These are phyloP conservation scores for Lepus townsendii DNA, from an alignment of 2,797 vertebrate species.

Conservation along the genomic window DNA sequence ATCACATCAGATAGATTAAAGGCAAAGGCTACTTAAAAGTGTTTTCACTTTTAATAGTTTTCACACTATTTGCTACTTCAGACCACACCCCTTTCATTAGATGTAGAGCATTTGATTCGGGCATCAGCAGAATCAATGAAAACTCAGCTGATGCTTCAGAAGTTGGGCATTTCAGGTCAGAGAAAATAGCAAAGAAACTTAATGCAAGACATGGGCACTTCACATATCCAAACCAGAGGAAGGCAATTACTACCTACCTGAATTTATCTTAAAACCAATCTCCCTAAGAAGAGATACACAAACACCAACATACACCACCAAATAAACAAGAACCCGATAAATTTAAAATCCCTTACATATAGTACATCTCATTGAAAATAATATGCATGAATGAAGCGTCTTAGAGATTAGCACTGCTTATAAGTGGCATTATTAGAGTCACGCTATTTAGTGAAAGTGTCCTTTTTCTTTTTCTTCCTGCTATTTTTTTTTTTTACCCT, in stretches of 20 bases:
- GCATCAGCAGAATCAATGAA: background rate
- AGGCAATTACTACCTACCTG: background rate
- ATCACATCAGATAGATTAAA: background rate
- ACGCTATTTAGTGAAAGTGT: constrained; percentile 7
- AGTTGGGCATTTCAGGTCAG: background rate
- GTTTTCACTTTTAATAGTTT: background rate
- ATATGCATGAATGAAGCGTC: background rate
- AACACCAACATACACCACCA: background rate
- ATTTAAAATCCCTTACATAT: fast-evolving
- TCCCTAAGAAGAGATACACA: background rate
- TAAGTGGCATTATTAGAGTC: constrained; percentile 8
- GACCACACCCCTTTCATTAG: background rate
- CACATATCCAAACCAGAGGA: background rate
- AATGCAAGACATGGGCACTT: too few relatives aligned
- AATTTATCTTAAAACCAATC: background rate
- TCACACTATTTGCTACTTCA: background rate
- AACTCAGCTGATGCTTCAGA: background rate
- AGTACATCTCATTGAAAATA: background rate
- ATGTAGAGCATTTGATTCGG: background rate
- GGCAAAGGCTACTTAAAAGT: background rate
- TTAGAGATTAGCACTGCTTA: constrained; percentile 20
- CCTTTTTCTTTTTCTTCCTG: constrained; percentile 52
- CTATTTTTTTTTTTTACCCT: constrained; percentile 35
- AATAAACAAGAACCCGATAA: fast-evolving
- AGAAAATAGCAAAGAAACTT: background rate